A percentile compares a stretch with the other conserved stretches of the same genome.
phyloP scores from a whole-genome alignment of 2,113 vertebrate genomes.

The Melierax canorus region DNA sequence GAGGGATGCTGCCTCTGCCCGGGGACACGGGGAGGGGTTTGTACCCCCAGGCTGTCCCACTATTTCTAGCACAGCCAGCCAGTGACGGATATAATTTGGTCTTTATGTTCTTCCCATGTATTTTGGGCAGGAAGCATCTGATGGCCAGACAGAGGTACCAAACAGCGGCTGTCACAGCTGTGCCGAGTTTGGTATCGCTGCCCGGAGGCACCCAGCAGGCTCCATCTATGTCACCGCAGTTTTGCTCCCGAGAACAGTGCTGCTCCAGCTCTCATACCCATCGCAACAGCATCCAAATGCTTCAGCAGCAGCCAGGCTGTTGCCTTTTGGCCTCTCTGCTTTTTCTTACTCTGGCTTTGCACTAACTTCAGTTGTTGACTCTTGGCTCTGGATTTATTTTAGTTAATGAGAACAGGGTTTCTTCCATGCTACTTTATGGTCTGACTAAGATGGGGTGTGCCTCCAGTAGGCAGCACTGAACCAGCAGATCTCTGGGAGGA shows the following conservation, averaged over 20 bases:
- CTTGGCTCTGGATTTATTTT: not conserved
- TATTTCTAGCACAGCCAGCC: not conserved
- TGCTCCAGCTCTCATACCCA: not conserved
- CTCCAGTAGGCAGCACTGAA: not conserved
- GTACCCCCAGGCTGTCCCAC: not conserved
- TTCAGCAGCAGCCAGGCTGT: not conserved
- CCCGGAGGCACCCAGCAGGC: accelerated
- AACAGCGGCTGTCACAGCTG: not conserved
- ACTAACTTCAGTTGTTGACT: not conserved
- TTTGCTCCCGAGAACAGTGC: not conserved
- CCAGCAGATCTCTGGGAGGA: not conserved
- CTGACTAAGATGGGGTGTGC: slow-evolving; percentile 5
- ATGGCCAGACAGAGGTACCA: not conserved
- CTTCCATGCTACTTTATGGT: not conserved
- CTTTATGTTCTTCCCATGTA: not conserved
- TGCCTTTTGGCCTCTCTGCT: not conserved
- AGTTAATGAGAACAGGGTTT: not conserved
- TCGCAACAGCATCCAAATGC: not conserved
- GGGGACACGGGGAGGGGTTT: accelerated
- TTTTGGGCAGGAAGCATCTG: not conserved
- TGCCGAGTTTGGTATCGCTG: not conserved
- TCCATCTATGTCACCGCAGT: not conserved
- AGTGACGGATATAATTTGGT: not conserved
- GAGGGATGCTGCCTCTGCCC: not conserved
- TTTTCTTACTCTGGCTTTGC: not conserved